phyloP scores from a whole-genome alignment of 2,797 vertebrate species.

The Neomorphus geoffroyi region DNA sequence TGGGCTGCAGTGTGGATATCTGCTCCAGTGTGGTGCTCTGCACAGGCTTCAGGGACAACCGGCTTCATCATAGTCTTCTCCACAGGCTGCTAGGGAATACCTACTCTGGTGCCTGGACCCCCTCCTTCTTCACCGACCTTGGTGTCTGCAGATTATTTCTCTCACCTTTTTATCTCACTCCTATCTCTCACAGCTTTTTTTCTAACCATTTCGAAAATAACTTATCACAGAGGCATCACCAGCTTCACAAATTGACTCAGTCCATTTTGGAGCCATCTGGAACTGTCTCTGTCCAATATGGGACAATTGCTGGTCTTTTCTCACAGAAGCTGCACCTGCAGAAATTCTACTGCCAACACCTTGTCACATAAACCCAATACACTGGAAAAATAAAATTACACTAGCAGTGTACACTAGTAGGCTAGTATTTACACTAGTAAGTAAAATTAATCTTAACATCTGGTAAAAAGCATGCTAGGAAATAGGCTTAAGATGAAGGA shows the following conservation, averaged over 20 bases:
- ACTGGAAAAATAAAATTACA: neutral
- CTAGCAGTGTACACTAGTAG: neutral
- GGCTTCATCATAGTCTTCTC: too few species aligned
- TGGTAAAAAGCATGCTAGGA: neutral
- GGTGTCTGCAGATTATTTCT: neutral
- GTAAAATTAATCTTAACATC: neutral
- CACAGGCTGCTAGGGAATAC: too few species aligned
- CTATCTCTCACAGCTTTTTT: neutral
- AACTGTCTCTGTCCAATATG: neutral
- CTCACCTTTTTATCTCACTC: neutral
- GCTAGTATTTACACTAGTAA: neutral
- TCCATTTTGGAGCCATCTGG: neutral
- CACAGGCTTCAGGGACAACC: too few species aligned
- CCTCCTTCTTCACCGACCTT: neutral
- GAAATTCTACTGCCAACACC: neutral
- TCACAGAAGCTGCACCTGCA: neutral
- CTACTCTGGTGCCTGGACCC: too few species aligned
- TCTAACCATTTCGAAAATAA: neutral
- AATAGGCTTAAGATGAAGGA: neutral
- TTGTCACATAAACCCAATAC: neutral
- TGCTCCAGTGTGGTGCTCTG: too few species aligned
- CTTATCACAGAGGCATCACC: neutral
- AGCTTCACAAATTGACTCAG: neutral
- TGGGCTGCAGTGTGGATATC: too few species aligned
- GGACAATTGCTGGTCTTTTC: neutral